These are phyloP conservation scores for Falcaria lacertinaria DNA, from an alignment of 2,888 invertebrate genomes.

Conservation along the genomic window DNA sequence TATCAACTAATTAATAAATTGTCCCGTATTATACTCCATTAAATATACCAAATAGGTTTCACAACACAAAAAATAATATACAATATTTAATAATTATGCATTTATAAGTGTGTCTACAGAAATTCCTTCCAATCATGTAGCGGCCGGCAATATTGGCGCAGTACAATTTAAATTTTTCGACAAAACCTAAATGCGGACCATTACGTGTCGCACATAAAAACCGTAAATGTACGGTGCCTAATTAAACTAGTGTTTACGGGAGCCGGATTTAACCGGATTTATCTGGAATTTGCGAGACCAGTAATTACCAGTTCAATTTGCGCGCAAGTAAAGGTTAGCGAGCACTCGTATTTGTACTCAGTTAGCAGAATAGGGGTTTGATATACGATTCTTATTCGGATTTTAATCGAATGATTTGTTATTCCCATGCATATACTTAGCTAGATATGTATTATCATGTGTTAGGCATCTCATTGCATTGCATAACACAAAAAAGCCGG, in stretches of 20 bases:
- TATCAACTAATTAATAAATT: too few species aligned
- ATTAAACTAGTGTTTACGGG: constrained; percentile 25
- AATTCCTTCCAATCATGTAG: too few species aligned
- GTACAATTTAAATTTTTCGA: not conserved
- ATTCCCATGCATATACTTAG: not conserved
- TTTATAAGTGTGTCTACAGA: too few species aligned
- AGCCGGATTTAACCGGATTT: constrained; percentile 26
- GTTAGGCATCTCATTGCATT: too few species aligned
- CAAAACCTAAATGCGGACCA: not conserved
- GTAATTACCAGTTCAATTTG: constrained; percentile 38
- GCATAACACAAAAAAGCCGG: too few species aligned
- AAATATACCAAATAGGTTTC: too few species aligned
- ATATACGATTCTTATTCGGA: not conserved
- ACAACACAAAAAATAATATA: too few species aligned
- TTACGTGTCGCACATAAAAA: constrained; percentile 9
- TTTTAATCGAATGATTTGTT: not conserved
- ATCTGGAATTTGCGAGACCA: constrained; percentile 28
- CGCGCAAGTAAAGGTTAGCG: constrained; percentile 20
- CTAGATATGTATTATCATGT: too few species aligned
- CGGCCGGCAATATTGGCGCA: too few species aligned
- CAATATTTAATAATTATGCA: too few species aligned
- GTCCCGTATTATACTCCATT: too few species aligned
- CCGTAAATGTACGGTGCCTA: constrained; percentile 7
- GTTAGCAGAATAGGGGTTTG: not conserved
- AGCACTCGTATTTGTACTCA: not conserved